Conservation (phyloP, 2,888 invertebrate species). For the Lacanobia wlatinum region DNA sequence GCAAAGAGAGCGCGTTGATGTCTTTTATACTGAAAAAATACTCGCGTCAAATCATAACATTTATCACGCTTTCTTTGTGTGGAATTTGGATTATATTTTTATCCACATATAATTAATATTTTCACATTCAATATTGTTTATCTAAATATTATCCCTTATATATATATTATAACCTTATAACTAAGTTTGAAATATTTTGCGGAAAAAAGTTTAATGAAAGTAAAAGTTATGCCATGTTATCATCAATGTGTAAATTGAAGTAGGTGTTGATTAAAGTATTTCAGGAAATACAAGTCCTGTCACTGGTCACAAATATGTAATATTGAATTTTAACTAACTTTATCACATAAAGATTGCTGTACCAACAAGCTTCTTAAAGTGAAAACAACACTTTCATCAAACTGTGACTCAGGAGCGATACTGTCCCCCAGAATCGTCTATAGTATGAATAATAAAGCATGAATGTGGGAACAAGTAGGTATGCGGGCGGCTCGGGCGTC, state of each 20-base stretch:
- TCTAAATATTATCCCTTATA: no score
- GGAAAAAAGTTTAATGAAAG: background rate
- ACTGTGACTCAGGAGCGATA: constrained; percentile 25
- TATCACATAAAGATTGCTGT: background rate
- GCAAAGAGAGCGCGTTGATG: constrained; percentile 80
- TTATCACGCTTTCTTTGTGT: background rate
- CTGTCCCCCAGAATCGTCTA: constrained; percentile 38
- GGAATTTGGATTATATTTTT: background rate
- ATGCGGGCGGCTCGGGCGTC: constrained; percentile 78
- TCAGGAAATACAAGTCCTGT: background rate
- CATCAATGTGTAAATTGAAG: background rate
- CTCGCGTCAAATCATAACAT: background rate
- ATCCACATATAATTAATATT: background rate
- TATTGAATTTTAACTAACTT: no score
- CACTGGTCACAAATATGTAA: background rate
- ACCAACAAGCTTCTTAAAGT: background rate
- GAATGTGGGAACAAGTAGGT: constrained; percentile 75
- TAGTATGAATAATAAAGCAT: constrained; percentile 65
- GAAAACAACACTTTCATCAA: constrained; percentile 15
- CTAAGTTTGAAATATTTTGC: background rate
- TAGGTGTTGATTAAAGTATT: background rate
- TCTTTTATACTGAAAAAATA: constrained; percentile 76
- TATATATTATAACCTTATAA: no score
- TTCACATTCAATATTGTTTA: no score
- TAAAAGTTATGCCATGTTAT: background rate